phyloP scores from a whole-genome alignment of 2,888 invertebrate genomes.

The Salpingus planirostris region DNA sequence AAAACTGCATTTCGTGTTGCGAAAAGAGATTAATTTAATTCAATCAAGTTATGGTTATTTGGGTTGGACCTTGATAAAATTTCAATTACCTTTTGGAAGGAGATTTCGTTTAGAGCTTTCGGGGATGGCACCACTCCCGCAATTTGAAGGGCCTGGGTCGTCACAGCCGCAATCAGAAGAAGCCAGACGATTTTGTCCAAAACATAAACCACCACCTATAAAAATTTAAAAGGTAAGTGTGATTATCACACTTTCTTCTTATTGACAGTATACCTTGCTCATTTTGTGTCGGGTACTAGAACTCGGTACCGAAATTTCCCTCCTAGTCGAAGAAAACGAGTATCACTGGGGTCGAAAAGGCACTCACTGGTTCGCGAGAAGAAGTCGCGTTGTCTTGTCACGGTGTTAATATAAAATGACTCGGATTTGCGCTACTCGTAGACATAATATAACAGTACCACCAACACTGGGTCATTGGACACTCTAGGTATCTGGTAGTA shows the following conservation, averaged over 20 bases:
- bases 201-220: slow-evolving; percentile 32
- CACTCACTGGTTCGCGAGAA: too few relatives aligned
- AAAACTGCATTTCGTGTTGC: too few relatives aligned
- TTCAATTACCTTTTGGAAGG: slow-evolving; percentile 28
- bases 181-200: slow-evolving; percentile 39
- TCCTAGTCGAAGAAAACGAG: too few relatives aligned
- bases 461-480: slow-evolving; percentile 21
- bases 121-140: slow-evolving; percentile 37
- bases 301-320: too few relatives aligned
- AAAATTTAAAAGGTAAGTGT: slow-evolving; percentile 8
- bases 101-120: slow-evolving; percentile 29
- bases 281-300: slow-evolving; percentile 10
- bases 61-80: too few relatives aligned
- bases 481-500: slow-evolving; percentile 6
- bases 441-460: slow-evolving; percentile 23
- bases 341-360: too few relatives aligned
- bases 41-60: too few relatives aligned
- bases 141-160: slow-evolving; percentile 36
- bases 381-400: too few relatives aligned
- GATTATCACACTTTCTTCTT: neutral
- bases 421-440: slow-evolving; percentile 15
- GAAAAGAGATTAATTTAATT: too few relatives aligned
- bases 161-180: slow-evolving; percentile 33
- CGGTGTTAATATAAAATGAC: slow-evolving; percentile 14
- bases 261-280: slow-evolving; percentile 20